Conservation (phyloP, 2,113 vertebrate genomes). For the Anguilla rostrata region DNA sequence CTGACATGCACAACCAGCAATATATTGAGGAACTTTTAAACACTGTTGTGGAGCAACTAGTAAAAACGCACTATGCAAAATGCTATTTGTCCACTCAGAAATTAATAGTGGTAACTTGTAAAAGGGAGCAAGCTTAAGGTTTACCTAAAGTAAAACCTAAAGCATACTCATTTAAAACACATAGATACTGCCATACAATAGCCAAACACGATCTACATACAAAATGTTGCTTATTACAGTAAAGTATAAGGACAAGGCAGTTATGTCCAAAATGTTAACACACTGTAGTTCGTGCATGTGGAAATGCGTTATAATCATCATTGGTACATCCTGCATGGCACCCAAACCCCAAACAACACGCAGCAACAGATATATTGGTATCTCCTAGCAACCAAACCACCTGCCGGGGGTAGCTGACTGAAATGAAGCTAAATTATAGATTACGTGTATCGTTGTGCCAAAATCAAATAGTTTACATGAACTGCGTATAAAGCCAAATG, state of each 20-base stretch:
- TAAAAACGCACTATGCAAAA: too few species aligned
- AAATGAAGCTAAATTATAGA: conserved; percentile 27
- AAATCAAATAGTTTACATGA: neutral
- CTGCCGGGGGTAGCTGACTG: conserved; percentile 28
- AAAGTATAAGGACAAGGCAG: too few species aligned
- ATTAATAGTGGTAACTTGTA: too few species aligned
- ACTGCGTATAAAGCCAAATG: neutral
- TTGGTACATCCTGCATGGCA: neutral
- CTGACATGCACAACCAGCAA: neutral
- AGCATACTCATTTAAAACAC: too few species aligned
- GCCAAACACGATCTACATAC: too few species aligned
- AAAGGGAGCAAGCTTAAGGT: too few species aligned
- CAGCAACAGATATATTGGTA: conserved; percentile 3
- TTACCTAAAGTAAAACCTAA: too few species aligned
- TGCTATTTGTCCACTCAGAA: too few species aligned
- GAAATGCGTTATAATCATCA: neutral
- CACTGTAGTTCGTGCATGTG: neutral
- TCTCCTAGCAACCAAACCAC: conserved; percentile 33
- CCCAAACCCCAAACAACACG: neutral
- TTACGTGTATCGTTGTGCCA: neutral
- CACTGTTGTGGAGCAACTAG: too few species aligned
- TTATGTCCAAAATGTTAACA: too few species aligned
- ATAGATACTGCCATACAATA: too few species aligned
- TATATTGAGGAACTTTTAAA: neutral
- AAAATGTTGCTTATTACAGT: too few species aligned